These are phyloP conservation scores for Panulirus ornatus DNA, from an alignment of 1,140 invertebrate species.

Conservation along the genomic window DNA sequence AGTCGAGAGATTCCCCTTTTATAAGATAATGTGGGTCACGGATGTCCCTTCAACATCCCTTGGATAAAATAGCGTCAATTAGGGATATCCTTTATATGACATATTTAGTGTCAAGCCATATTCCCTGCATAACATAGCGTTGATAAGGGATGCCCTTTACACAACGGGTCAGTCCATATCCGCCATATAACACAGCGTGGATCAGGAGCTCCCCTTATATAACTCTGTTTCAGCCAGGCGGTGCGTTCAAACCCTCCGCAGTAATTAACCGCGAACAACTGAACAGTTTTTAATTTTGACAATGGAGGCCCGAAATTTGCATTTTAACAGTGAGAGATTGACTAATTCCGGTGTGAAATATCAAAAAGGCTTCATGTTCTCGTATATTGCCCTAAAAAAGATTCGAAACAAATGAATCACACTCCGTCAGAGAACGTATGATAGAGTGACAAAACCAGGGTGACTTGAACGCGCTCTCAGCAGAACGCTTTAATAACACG, in stretches of 20 bases:
- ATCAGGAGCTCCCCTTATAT: neutral
- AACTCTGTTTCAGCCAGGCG: neutral
- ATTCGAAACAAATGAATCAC: too few species aligned
- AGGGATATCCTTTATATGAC: neutral
- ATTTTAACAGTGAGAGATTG: slow-evolving; percentile 18
- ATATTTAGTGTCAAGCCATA: neutral
- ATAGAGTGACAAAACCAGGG: neutral
- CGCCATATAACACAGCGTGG: neutral
- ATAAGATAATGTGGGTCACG: neutral
- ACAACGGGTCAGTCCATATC: neutral
- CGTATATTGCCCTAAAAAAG: neutral
- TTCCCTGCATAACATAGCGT: neutral
- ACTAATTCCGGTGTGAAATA: slow-evolving; percentile 6
- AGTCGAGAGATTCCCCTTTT: neutral
- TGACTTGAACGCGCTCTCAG: neutral
- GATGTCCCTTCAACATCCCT: neutral
- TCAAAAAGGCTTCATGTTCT: neutral
- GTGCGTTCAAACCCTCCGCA: neutral
- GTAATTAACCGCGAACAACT: slow-evolving; percentile 1
- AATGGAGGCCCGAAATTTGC: neutral
- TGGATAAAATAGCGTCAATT: neutral
- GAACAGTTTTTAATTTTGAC: neutral
- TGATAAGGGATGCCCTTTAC: neutral
- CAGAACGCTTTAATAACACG: neutral
- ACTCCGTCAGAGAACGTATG: too few species aligned